Evolutionary conservation across 2,797 vertebrate species (phyloP).

Genomic region (Anomalospiza imberbis): DNA sequence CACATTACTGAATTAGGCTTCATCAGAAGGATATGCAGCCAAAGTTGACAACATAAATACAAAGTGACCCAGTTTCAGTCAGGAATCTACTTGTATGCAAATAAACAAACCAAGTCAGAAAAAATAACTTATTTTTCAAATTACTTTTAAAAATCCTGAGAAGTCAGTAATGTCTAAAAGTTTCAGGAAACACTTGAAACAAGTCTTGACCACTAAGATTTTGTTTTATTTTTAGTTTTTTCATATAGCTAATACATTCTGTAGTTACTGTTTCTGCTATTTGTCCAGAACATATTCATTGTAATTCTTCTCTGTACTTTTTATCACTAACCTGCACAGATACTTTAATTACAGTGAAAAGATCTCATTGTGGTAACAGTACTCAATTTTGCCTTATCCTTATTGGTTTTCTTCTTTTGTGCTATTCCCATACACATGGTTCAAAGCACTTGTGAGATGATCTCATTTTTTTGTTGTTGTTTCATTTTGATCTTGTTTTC

Average conservation of each 20-base stretch:
- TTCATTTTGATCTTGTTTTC: slow-evolving; percentile 30
- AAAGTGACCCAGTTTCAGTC: not conserved
- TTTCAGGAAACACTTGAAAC: not conserved
- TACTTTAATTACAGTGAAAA: not conserved
- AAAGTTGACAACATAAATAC: not conserved
- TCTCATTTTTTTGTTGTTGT: not conserved
- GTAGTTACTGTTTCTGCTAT: not conserved
- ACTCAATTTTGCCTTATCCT: not conserved
- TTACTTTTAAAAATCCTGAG: not conserved
- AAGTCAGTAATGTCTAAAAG: not conserved
- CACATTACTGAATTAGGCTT: not conserved
- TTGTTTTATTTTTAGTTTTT: not conserved
- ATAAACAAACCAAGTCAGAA: not conserved
- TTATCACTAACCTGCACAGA: not conserved
- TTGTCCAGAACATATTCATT: not conserved
- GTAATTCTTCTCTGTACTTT: not conserved
- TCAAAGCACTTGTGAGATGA: not conserved
- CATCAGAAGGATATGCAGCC: not conserved
- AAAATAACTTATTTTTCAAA: not conserved
- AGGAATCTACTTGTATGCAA: not conserved
- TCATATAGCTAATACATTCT: not conserved
- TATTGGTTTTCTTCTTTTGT: not conserved
- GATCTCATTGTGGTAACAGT: not conserved
- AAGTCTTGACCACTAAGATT: not conserved
- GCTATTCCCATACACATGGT: not conserved